Conservation (phyloP, 2,797 vertebrate genomes). For the Gallinago nigripennis region DNA sequence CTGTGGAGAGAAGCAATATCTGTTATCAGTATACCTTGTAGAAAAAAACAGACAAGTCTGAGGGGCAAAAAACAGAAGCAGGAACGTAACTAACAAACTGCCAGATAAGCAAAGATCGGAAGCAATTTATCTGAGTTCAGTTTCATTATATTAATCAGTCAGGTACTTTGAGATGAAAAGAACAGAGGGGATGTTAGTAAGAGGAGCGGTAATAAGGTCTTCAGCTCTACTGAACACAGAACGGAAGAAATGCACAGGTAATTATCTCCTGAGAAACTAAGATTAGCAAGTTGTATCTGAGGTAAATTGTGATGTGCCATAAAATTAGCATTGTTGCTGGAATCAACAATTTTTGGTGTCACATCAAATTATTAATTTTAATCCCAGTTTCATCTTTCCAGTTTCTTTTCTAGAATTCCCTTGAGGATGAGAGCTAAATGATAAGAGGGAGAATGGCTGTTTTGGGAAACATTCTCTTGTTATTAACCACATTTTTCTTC, state of each 20-base stretch:
- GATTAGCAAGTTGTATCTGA: background rate
- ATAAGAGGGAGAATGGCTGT: background rate
- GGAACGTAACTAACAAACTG: background rate
- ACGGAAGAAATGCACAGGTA: slow-evolving; percentile 33
- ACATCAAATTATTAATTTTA: background rate
- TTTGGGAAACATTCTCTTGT: background rate
- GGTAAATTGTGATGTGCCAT: background rate
- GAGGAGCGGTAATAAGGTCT: slow-evolving; percentile 31
- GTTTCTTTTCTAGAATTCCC: background rate
- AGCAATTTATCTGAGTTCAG: slow-evolving; percentile 23
- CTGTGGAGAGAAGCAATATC: background rate
- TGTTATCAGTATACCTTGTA: background rate
- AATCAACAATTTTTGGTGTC: background rate
- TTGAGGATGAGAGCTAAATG: background rate
- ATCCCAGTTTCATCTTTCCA: background rate
- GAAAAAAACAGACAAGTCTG: background rate
- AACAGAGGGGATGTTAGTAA: slow-evolving; percentile 11
- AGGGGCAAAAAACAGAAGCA: background rate
- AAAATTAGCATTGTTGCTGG: background rate
- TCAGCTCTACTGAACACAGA: slow-evolving; percentile 4
- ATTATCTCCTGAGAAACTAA: slow-evolving; percentile 45
- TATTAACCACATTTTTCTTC: background rate
- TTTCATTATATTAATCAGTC: slow-evolving; percentile 49
- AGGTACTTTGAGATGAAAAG: slow-evolving; percentile 36
- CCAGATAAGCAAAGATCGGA: background rate